These are phyloP conservation scores for Acrossocheilus wenchowensis DNA, from an alignment of 2,797 vertebrate species.

Conservation along the genomic window DNA sequence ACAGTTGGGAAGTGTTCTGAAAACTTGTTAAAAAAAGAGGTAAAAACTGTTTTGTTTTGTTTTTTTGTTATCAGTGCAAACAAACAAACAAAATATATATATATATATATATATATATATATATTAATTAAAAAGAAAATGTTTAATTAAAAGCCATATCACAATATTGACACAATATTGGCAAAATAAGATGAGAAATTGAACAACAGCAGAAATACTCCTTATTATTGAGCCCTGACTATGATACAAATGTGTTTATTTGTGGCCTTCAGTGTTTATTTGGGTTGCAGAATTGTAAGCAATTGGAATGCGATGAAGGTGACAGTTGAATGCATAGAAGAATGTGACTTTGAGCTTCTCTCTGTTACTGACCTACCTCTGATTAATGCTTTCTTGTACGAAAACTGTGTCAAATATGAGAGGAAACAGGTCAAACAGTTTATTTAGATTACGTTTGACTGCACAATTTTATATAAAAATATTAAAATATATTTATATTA, in stretches of 20 bases:
- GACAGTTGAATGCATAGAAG: constrained; percentile 3
- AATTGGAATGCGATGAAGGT: not conserved
- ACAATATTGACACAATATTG: not conserved
- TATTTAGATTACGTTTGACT: not conserved
- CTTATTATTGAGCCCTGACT: not conserved
- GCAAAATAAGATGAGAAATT: not conserved
- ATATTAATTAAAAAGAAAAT: not conserved
- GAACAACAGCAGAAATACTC: too few relatives aligned
- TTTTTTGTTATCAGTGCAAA: not conserved
- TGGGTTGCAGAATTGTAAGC: not conserved
- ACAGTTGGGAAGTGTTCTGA: not conserved
- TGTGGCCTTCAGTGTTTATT: not conserved
- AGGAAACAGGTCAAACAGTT: not conserved
- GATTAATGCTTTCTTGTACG: not conserved
- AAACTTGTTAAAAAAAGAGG: not conserved
- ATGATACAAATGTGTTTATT: not conserved
- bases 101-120: too few relatives aligned
- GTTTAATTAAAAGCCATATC: not conserved
- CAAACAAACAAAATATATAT: not conserved
- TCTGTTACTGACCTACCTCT: not conserved
- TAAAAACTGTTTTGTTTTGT: not conserved
- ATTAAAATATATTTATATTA: not conserved
- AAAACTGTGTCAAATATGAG: not conserved
- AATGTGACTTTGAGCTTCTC: not conserved
- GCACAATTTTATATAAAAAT: not conserved